Percentiles rank a stretch among this genome's conserved stretches.
Evolutionary conservation across 2,113 vertebrate species (phyloP).

Genomic region (Noturus placidus): DNA sequence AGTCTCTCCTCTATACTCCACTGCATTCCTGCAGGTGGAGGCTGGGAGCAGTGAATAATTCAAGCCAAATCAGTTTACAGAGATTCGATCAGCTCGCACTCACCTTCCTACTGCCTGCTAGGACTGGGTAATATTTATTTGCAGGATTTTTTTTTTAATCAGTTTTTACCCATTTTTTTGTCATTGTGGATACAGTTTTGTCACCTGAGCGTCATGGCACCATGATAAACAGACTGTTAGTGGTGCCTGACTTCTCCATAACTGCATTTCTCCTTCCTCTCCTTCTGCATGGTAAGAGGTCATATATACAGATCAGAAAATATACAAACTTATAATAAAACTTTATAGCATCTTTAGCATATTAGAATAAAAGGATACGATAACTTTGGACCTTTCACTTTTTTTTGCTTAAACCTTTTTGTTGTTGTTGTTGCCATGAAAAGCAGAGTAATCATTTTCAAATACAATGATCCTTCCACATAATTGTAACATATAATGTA

Average conservation of each 20-base stretch:
- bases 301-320: neutral
- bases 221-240: slow-evolving; percentile 51
- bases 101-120: neutral
- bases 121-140: neutral
- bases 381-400: neutral
- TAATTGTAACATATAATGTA: neutral
- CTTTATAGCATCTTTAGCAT: neutral
- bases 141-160: slow-evolving; percentile 17
- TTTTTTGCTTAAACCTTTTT: neutral
- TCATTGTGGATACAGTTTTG: neutral
- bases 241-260: slow-evolving; percentile 32
- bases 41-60: slow-evolving; percentile 53
- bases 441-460: neutral
- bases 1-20: slow-evolving; percentile 18
- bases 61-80: slow-evolving; percentile 54
- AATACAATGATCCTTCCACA: neutral
- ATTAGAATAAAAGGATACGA: neutral
- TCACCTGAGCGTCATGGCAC: slow-evolving; percentile 48
- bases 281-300: slow-evolving; percentile 54
- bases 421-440: neutral
- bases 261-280: slow-evolving; percentile 30
- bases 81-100: slow-evolving; percentile 24
- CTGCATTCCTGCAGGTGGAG: slow-evolving; percentile 32
- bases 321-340: no score
- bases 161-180: neutral